Evolutionary conservation across 2,797 vertebrate genomes (phyloP).

Genomic region (Tolypeutes matacus): DNA sequence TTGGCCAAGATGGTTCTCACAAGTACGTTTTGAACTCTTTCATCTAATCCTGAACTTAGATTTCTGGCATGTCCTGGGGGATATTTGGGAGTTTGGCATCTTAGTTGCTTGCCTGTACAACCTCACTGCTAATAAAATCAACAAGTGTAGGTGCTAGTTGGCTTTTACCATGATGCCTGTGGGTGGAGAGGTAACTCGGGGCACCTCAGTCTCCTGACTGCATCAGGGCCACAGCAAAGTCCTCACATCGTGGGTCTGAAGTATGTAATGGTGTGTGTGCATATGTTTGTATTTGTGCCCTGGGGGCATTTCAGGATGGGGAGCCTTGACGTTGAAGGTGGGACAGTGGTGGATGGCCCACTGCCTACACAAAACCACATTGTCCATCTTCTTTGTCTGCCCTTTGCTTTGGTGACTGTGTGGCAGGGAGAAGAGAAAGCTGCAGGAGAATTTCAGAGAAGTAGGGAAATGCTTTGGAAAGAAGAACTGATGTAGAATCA

Average conservation of each 20-base stretch:
- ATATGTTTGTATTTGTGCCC: background rate
- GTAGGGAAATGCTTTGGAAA: background rate
- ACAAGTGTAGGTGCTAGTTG: background rate
- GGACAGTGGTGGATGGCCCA: background rate
- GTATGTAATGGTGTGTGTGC: background rate
- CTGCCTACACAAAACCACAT: background rate
- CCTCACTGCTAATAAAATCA: background rate
- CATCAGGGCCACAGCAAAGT: background rate
- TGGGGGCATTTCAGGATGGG: background rate
- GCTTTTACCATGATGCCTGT: background rate
- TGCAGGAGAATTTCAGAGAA: no score
- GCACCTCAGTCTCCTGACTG: background rate
- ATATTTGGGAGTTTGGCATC: background rate
- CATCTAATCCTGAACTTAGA: background rate
- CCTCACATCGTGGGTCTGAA: no score
- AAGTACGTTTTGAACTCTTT: background rate
- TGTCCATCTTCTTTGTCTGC: background rate
- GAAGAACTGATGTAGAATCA: background rate
- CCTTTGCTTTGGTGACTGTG: background rate
- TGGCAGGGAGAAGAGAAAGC: background rate
- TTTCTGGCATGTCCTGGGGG: background rate
- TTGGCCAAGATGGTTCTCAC: background rate
- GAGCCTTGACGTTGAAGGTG: background rate
- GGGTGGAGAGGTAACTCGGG: background rate
- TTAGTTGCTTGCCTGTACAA: background rate